Evolutionary conservation across 2,888 invertebrate species (phyloP), one percentile per base, ranked within the genome.

Genomic region (Trachelus troglodyta): DNA sequence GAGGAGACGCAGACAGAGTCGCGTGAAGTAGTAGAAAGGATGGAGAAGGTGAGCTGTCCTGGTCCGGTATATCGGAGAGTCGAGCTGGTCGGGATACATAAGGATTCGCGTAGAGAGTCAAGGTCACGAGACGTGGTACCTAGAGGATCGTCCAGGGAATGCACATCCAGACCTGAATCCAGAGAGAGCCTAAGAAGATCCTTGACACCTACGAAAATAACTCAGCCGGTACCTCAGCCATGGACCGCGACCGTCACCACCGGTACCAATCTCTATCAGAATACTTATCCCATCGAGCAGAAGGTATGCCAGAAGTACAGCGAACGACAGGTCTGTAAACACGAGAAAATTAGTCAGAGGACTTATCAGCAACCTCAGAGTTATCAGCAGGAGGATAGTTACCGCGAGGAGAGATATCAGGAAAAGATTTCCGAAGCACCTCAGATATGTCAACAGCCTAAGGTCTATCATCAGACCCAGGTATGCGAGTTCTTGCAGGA

Each of bases 191-290:
- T 89, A 3, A 82, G 90, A 11, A 83, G 91, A 69, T 91, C 91
- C 0, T 76, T 91, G 73, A 91, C 91, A 0, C 91, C 91, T 0
- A 91, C 91, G 12, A 87, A 88, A 73, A 91, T 91, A 56, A 86
- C 86, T 33, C 91, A 91, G 40, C 91, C 91, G 11, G 86, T 86
- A 23, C 91, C 91, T 0, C 85, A 87, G 75, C 91, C 91, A 1
- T 91, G 91, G 91, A 90, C 89, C 0, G 91, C 91, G 0, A 90
- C 90, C 1, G 91, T 91, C 1, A 87, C 88, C 0, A 83, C 87
- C 0, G 87, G 88, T 4, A 81, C 86, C 0, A 90, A 87, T 73
- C 82, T 89, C 3, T 91, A 88, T 78, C 85, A 90, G 73, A 88
- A 90, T 74, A 85, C 84, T 11, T 89, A 89, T 73, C 83, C 85